A percentile compares a stretch with the other conserved stretches of the same genome.
phyloP scores from a whole-genome alignment of 2,113 vertebrate genomes.

The Pseudolaguvia tuberculata region DNA sequence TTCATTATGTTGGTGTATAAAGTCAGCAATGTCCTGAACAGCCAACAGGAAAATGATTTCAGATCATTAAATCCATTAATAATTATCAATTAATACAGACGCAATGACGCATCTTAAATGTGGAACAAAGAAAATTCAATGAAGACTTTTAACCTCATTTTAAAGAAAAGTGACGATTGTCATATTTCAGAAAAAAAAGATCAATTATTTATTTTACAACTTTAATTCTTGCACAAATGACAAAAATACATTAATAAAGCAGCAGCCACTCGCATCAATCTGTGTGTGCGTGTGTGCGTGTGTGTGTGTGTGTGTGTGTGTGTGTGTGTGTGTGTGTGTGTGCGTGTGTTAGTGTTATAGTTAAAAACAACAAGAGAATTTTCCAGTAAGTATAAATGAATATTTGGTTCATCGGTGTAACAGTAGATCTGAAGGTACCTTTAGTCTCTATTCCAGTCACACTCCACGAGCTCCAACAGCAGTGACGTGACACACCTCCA shows the following conservation, averaged over 20 bases:
- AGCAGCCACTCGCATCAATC: not conserved
- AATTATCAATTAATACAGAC: too few relatives aligned
- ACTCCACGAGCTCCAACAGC: constrained; percentile 75
- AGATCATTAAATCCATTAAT: too few relatives aligned
- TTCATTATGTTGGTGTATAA: not conserved
- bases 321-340: too few relatives aligned
- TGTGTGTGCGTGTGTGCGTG: too few relatives aligned
- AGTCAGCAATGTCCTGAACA: not conserved
- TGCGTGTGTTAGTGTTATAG: not conserved
- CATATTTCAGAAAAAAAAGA: too few relatives aligned
- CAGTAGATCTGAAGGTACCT: not conserved
- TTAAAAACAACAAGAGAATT: not conserved
- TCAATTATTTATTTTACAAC: not conserved
- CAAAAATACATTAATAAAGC: not conserved
- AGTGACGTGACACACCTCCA: constrained; percentile 89
- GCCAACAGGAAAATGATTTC: not conserved
- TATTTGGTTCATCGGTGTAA: not conserved
- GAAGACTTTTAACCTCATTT: not conserved
- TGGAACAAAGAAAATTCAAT: not conserved
- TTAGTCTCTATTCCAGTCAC: constrained; percentile 55
- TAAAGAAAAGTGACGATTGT: not conserved
- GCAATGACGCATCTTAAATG: not conserved
- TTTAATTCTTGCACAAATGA: not conserved
- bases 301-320: too few relatives aligned
- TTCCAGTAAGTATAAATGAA: not conserved